These are phyloP conservation scores for Sphaerolaimus hirsutus DNA, from an alignment of 2,888 invertebrate genomes.

Conservation along the genomic window DNA sequence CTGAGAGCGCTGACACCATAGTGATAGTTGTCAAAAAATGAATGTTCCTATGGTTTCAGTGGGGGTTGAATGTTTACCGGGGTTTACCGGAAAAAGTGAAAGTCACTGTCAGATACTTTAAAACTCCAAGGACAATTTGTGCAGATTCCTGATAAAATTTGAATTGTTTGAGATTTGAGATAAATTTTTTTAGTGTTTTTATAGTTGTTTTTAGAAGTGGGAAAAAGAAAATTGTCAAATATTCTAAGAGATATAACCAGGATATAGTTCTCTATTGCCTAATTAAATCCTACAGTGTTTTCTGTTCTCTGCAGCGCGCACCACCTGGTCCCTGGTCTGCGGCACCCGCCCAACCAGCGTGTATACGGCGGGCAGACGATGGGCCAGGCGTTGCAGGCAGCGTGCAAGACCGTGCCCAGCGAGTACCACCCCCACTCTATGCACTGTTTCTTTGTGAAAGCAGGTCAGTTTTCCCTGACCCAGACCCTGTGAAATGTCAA, in stretches of 20 bases:
- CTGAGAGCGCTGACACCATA: background rate
- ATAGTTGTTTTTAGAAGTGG: too few relatives aligned
- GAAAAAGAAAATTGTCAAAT: too few relatives aligned
- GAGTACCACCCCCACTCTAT: conserved; percentile 27
- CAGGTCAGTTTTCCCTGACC: conserved; percentile 18
- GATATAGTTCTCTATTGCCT: background rate
- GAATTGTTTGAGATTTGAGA: background rate
- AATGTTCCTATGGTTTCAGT: background rate
- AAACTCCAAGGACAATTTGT: too few relatives aligned
- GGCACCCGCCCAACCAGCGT: background rate
- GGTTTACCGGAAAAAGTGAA: too few relatives aligned
- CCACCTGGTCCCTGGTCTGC: background rate
- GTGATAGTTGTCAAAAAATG: background rate
- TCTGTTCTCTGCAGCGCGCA: conserved; percentile 1
- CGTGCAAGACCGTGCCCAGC: conserved; percentile 25
- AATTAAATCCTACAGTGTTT: background rate
- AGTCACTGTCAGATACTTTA: too few relatives aligned
- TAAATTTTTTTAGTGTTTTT: background rate
- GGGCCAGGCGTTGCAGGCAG: conserved; percentile 28
- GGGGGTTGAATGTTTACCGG: too few relatives aligned
- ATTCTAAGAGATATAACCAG: too few relatives aligned
- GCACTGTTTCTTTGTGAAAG: conserved; percentile 28
- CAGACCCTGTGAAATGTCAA: too few relatives aligned
- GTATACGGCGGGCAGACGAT: conserved; percentile 30
- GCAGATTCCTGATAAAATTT: background rate